Conservation (phyloP, 2,888 invertebrate genomes). For the Eristalis arbustorum region DNA sequence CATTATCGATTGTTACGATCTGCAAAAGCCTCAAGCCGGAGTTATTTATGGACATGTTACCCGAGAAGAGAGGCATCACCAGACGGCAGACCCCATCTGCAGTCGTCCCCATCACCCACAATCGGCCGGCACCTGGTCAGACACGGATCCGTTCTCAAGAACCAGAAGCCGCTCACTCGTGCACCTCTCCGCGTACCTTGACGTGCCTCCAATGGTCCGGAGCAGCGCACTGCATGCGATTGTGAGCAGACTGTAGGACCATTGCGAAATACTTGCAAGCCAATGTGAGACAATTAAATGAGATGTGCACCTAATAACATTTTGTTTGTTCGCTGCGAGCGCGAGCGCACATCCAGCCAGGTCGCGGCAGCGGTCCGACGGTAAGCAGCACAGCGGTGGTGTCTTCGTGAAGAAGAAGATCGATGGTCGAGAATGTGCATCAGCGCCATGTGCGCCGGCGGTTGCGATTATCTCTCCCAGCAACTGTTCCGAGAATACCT, state of each 20-base stretch:
- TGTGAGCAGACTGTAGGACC: slow-evolving; percentile 36
- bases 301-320: slow-evolving; percentile 69
- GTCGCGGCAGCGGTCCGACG: not conserved
- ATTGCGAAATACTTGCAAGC: slow-evolving; percentile 61
- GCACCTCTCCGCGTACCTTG: slow-evolving; percentile 60
- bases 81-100: slow-evolving; percentile 1
- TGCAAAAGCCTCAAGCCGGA: slow-evolving; percentile 53
- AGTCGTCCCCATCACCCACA: slow-evolving; percentile 58
- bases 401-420: slow-evolving; percentile 47
- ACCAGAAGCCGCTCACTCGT: slow-evolving; percentile 68
- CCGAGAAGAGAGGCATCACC: slow-evolving; percentile 46
- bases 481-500: slow-evolving; percentile 52
- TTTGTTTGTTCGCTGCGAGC: slow-evolving; percentile 39
- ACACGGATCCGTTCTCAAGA: slow-evolving; percentile 63
- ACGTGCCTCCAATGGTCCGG: slow-evolving; percentile 67
- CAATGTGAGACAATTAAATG: slow-evolving; percentile 70
- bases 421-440: slow-evolving; percentile 48
- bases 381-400: not conserved
- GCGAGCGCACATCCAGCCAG: slow-evolving; percentile 12
- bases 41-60: slow-evolving; percentile 67
- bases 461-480: slow-evolving; percentile 47
- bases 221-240: slow-evolving; percentile 28
- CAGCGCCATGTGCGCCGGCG: slow-evolving; percentile 21
- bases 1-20: slow-evolving; percentile 68
- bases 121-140: slow-evolving; percentile 63